These are phyloP conservation scores for Amiota minor DNA, from an alignment of 2,888 invertebrate genomes.

Conservation along the genomic window DNA sequence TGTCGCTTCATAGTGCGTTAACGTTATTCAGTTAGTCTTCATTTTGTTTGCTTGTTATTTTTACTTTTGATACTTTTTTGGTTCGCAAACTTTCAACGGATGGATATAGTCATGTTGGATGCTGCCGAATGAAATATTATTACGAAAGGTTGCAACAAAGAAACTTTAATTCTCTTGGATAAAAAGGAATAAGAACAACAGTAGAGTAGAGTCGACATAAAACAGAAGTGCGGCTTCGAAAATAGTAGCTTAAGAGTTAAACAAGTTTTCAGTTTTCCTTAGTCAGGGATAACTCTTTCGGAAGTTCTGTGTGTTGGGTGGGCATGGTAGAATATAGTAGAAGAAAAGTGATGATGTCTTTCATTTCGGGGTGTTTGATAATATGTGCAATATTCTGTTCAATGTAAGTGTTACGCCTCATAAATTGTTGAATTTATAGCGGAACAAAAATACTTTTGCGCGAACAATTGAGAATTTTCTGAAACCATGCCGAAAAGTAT, in stretches of 20 bases:
- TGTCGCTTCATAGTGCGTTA: too few relatives aligned
- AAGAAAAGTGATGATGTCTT: background rate
- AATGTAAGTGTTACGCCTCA: conserved; percentile 62
- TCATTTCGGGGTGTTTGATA: background rate
- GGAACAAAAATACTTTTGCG: conserved; percentile 62
- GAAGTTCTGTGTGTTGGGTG: background rate
- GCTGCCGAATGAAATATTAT: too few relatives aligned
- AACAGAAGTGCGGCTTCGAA: conserved; percentile 6
- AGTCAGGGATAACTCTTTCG: conserved; percentile 18
- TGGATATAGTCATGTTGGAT: too few relatives aligned
- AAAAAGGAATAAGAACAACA: background rate
- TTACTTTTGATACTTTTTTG: too few relatives aligned
- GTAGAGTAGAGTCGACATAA: background rate
- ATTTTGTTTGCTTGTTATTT: too few relatives aligned
- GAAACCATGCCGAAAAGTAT: background rate
- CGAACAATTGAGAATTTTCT: conserved; percentile 11
- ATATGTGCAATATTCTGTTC: conserved; percentile 17
- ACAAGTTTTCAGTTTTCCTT: conserved; percentile 13
- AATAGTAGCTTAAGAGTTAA: background rate
- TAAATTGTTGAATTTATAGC: conserved; percentile 62
- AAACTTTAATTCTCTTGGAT: background rate
- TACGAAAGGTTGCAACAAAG: background rate
- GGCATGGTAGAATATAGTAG: background rate
- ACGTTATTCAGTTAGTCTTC: too few relatives aligned
- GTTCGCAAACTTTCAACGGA: too few relatives aligned